Percentiles rank a stretch among this genome's conserved stretches.
Evolutionary conservation across 2,888 invertebrate genomes (phyloP).

Genomic region (Autographa gamma): DNA sequence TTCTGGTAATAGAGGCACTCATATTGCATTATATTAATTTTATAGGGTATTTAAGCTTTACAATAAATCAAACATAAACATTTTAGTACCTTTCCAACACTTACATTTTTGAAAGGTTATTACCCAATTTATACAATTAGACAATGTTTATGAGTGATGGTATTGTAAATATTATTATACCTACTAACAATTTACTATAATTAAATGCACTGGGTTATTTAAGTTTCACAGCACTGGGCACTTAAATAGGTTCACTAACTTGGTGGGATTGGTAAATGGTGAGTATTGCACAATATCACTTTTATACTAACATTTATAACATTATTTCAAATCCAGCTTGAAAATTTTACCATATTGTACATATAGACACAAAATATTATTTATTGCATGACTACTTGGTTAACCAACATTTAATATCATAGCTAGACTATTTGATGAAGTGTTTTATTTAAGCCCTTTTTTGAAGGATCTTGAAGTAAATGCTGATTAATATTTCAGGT

Average conservation of each 20-base stretch:
- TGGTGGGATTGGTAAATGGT: slow-evolving; percentile 32
- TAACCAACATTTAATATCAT: too few species aligned
- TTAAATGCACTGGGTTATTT: slow-evolving; percentile 58
- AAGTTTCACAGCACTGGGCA: slow-evolving; percentile 66
- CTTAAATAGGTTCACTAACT: slow-evolving; percentile 45
- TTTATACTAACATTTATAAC: too few species aligned
- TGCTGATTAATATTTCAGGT: slow-evolving; percentile 87
- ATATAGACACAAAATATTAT: too few species aligned
- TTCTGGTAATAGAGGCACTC: neutral
- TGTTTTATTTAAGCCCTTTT: too few species aligned
- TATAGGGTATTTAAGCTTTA: neutral
- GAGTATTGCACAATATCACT: slow-evolving; percentile 34
- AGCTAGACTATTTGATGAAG: too few species aligned
- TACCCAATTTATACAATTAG: too few species aligned
- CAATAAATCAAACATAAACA: too few species aligned
- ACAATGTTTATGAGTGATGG: slow-evolving; percentile 1
- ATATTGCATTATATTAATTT: neutral
- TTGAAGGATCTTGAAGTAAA: neutral
- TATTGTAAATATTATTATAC: neutral
- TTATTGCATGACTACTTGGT: too few species aligned
- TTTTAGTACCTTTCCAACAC: too few species aligned
- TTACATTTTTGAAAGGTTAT: too few species aligned
- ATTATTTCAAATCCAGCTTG: too few species aligned
- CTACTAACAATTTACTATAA: slow-evolving; percentile 12
- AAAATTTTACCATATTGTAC: too few species aligned